phyloP scores from a whole-genome alignment of 2,888 invertebrate genomes.

The Teinopalpus imperialis region DNA sequence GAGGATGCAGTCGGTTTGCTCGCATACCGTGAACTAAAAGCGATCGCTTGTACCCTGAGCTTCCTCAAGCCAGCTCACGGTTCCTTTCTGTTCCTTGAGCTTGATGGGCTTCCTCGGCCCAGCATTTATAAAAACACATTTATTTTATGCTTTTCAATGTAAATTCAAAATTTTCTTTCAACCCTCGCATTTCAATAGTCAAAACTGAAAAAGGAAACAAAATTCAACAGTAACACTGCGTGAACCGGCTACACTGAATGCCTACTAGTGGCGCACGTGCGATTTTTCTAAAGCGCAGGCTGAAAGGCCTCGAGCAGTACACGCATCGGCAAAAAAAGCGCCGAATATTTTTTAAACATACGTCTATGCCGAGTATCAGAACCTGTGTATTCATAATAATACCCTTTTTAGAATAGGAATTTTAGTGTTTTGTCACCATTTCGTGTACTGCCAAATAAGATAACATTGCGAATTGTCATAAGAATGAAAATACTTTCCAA shows the following conservation, averaged over 20 bases:
- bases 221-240: constrained; percentile 12
- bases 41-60: no score
- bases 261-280: constrained; percentile 20
- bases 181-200: constrained; percentile 17
- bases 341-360: constrained; percentile 4
- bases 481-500: no score
- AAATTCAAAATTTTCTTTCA: constrained; percentile 14
- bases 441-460: no score
- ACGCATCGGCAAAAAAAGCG: constrained; percentile 8
- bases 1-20: no score
- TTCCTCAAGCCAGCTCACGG: no score
- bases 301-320: constrained; percentile 22
- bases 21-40: no score
- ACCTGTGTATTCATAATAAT: background rate
- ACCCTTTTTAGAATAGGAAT: no score
- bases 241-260: constrained; percentile 21
- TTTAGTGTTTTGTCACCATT: no score
- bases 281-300: constrained; percentile 26
- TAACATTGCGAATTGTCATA: no score
- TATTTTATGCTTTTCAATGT: constrained; percentile 6
- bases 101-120: no score
- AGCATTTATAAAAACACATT: background rate
- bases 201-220: constrained; percentile 22
- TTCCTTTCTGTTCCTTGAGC: no score
- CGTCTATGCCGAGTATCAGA: background rate